Percentiles rank a stretch among this genome's conserved stretches.
phyloP scores from a whole-genome alignment of 2,113 vertebrate genomes.

The Pholis gunnellus region DNA sequence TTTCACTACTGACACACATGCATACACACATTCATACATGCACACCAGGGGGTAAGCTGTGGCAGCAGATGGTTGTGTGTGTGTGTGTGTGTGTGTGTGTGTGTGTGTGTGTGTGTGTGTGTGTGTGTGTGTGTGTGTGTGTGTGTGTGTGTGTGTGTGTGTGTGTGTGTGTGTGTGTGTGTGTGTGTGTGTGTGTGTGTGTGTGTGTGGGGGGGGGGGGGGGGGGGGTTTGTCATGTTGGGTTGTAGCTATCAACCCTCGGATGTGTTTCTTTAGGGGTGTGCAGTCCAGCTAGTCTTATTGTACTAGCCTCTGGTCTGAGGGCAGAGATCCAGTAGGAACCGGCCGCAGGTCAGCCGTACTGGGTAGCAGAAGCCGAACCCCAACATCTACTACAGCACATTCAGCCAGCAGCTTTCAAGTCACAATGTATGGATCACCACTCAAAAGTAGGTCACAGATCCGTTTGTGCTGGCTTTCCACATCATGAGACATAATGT shows the following conservation, averaged over 20 bases:
- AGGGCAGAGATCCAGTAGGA: slow-evolving; percentile 18
- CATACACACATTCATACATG: slow-evolving; percentile 38
- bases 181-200: slow-evolving; percentile 13
- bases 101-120: not conserved
- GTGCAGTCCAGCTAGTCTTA: slow-evolving; percentile 1
- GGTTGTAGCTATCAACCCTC: slow-evolving; percentile 13
- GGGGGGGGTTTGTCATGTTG: not conserved
- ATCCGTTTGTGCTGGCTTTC: not conserved
- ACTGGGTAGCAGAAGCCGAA: slow-evolving; percentile 1
- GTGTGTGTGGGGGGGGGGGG: not conserved
- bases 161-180: slow-evolving; percentile 13
- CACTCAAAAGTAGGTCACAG: slow-evolving; percentile 29
- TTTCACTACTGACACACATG: slow-evolving; percentile 44
- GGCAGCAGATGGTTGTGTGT: slow-evolving; percentile 46
- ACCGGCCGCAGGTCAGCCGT: slow-evolving; percentile 15
- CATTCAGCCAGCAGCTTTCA: slow-evolving; percentile 4
- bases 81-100: not conserved
- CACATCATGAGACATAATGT: slow-evolving; percentile 13
- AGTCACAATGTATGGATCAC: slow-evolving; percentile 10
- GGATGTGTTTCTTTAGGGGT: not conserved
- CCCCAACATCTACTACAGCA: not conserved
- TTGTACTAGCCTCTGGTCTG: not conserved
- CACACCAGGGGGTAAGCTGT: slow-evolving; percentile 45
- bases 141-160: slow-evolving; percentile 13
- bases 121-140: slow-evolving; percentile 17